A percentile compares a stretch with the other conserved stretches of the same genome.
phyloP scores from a whole-genome alignment of 2,888 invertebrate species.

The Ferrisia virgata region DNA sequence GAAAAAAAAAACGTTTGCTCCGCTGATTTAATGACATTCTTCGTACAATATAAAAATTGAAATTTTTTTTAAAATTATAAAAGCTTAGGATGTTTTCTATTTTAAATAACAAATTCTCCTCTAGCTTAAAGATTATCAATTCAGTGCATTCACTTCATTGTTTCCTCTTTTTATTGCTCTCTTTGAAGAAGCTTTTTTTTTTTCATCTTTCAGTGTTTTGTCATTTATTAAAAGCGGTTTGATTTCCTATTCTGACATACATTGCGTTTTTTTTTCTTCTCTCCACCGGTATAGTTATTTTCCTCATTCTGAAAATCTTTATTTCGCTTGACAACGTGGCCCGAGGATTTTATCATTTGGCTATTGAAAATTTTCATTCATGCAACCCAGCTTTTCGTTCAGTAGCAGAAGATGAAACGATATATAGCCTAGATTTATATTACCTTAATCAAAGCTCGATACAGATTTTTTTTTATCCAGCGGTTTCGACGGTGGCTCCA shows the following conservation, averaged over 20 bases:
- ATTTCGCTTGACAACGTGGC: not conserved
- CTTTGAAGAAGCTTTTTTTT: slow-evolving; percentile 26
- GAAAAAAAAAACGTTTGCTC: not conserved
- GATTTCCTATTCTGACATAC: slow-evolving; percentile 27
- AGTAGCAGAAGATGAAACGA: not conserved
- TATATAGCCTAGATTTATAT: not conserved
- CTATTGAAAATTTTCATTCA: slow-evolving; percentile 21
- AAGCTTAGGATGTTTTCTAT: slow-evolving; percentile 8
- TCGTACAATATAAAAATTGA: not conserved
- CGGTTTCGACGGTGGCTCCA: not conserved
- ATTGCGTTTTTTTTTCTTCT: not conserved
- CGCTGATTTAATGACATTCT: slow-evolving; percentile 19
- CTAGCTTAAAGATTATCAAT: slow-evolving; percentile 26
- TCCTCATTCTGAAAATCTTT: not conserved
- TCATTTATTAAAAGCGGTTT: slow-evolving; percentile 33
- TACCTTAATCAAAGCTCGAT: slow-evolving; percentile 7
- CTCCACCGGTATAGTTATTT: not conserved
- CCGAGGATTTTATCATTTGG: not conserved
- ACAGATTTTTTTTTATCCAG: not conserved
- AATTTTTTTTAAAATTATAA: slow-evolving; percentile 16
- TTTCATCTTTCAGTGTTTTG: not conserved
- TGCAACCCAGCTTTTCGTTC: not conserved
- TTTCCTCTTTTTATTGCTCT: slow-evolving; percentile 38
- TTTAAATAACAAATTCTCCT: slow-evolving; percentile 35
- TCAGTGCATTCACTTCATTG: slow-evolving; percentile 23